These are phyloP conservation scores for Yasuhikotakia modesta DNA, from an alignment of 2,797 vertebrate species.

Conservation along the genomic window DNA sequence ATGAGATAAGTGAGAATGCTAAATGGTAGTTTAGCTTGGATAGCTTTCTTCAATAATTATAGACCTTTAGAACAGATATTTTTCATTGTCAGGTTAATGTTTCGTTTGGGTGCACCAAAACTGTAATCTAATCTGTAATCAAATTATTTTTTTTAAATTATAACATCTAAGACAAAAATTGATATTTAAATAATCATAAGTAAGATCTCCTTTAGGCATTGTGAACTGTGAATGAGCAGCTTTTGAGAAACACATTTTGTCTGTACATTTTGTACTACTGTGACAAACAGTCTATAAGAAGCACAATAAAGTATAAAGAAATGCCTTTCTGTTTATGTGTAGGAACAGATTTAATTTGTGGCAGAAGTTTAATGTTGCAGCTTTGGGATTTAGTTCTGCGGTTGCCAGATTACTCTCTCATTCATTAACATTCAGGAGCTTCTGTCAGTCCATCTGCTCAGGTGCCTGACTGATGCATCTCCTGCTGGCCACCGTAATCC, in stretches of 20 bases:
- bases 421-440: conserved; percentile 47
- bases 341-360: neutral
- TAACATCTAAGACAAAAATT: too few species aligned
- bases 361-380: neutral
- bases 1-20: neutral
- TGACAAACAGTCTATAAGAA: neutral
- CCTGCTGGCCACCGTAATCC: conserved; percentile 40
- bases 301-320: neutral
- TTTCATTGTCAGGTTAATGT: conserved; percentile 7
- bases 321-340: neutral
- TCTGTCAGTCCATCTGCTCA: conserved; percentile 37
- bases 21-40: neutral
- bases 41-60: neutral
- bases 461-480: neutral
- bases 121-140: too few species aligned
- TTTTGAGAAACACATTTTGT: too few species aligned
- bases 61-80: neutral
- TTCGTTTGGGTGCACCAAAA: neutral
- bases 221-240: too few species aligned
- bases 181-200: too few species aligned
- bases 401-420: conserved; percentile 26
- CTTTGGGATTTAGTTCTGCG: conserved; percentile 18
- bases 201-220: too few species aligned
- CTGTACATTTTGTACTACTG: too few species aligned
- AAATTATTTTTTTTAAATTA: too few species aligned